Evolutionary conservation across 1,140 invertebrate genomes (phyloP), one percentile per base, ranked within the genome.

Genomic region (Pseudomyrmex concolor): DNA sequence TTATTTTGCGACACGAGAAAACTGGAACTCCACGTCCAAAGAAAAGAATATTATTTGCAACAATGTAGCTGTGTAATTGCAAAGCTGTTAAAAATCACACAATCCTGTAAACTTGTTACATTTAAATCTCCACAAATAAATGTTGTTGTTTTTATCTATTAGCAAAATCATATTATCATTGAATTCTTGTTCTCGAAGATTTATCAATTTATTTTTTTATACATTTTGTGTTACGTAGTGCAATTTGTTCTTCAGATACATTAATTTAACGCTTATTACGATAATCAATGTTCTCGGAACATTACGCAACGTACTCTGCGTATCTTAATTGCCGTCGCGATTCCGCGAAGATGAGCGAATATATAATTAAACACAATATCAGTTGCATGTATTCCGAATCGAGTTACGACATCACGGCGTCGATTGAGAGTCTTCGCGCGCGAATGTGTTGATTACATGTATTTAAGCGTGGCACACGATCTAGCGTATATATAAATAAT

Each of bases 91-190:
- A 13, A 19, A 71, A 71, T 1, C n/a, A 1, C 5, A 34, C 34
- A 59, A 54, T 22, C 4, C 10, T 4, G n/a, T 2, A 10, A 57
- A 48, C 22, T 48, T 12, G 59, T 59, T 25, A 50, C 19, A 34
- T 66, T 76, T 0, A 7, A 15, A 17, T 57, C 48, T 45, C 5
- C 15, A 8, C 15, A 17, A 82, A 63, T 82, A 51, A 54, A 45
- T 1, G 43, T 73, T 62, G 43, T 74, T 62, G 62, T 82, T 45
- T 54, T 19, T 2, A 4, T 73, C 71, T 73, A 19, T 43, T 9
- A 0, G 12, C 17, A 48, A 48, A 22, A 12, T 25, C 17, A 12
- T n/a, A 45, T 25, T 7, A 9, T 1, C 68, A 25, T 25, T 7
- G 5, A n/a, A 19, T 10, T 5, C 0, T 22, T 10, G 43, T 34